Evolutionary conservation across 2,113 vertebrate species (phyloP).

Genomic region (Anser brachyrhynchus): DNA sequence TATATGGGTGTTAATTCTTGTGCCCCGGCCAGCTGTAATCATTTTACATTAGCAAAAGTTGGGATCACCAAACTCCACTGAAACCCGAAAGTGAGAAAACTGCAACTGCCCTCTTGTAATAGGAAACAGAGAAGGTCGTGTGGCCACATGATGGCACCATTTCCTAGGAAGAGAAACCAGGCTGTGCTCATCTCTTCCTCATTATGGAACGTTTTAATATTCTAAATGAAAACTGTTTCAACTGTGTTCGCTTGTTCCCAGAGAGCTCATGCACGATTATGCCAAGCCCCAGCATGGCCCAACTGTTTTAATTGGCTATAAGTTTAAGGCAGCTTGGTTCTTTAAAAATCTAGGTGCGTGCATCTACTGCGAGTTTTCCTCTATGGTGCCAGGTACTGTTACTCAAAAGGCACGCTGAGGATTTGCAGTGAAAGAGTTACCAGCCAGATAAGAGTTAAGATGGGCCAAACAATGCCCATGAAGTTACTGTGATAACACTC

Average conservation of each 20-base stretch:
- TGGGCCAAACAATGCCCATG: not conserved
- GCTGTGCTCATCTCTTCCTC: not conserved
- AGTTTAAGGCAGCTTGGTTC: not conserved
- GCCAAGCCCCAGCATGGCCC: slow-evolving; percentile 2
- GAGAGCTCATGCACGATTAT: not conserved
- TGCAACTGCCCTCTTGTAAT: not conserved
- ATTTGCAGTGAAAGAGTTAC: not conserved
- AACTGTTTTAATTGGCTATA: not conserved
- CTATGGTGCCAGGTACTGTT: not conserved
- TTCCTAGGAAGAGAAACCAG: not conserved
- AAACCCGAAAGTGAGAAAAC: not conserved
- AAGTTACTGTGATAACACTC: not conserved
- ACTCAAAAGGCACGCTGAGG: fast-evolving
- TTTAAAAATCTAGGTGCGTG: not conserved
- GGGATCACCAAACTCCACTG: not conserved
- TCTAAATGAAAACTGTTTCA: not conserved
- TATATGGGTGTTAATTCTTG: not conserved
- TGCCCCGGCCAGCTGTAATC: not conserved
- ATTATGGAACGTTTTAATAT: not conserved
- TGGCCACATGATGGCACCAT: slow-evolving; percentile 63
- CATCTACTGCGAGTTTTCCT: not conserved
- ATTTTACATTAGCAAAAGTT: not conserved
- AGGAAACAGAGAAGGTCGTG: not conserved
- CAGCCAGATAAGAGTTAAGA: not conserved
- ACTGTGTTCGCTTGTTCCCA: not conserved